Conservation (phyloP, 2,888 invertebrate genomes). For the Luperina nickerlii region DNA sequence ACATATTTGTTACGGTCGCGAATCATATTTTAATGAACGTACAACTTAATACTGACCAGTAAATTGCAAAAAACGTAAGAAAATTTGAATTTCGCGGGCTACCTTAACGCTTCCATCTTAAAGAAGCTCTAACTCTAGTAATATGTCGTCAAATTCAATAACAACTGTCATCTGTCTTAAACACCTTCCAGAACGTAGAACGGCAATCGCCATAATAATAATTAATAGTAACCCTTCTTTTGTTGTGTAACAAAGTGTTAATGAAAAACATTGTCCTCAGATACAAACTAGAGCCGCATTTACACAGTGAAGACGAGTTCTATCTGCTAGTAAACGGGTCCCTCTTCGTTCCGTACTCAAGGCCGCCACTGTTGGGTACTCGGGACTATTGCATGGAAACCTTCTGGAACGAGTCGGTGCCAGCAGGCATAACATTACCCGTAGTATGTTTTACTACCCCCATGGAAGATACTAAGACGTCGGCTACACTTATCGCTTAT, state of each 20-base stretch:
- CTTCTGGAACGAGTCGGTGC: slow-evolving; percentile 85
- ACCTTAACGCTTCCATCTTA: too few species aligned
- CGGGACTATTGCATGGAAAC: slow-evolving; percentile 91
- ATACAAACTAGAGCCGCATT: slow-evolving; percentile 89
- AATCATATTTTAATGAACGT: too few species aligned
- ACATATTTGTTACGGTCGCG: too few species aligned
- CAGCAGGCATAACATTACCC: slow-evolving; percentile 87
- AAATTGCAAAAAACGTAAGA: too few species aligned
- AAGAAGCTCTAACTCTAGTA: neutral
- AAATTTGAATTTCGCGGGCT: too few species aligned
- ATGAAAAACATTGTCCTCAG: slow-evolving; percentile 75
- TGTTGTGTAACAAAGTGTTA: neutral
- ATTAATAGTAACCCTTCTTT: neutral
- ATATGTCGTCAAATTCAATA: neutral
- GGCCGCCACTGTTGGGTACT: slow-evolving; percentile 85
- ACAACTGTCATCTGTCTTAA: neutral
- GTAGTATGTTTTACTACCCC: slow-evolving; percentile 88
- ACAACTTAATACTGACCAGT: too few species aligned
- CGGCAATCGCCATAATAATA: neutral
- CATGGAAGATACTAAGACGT: slow-evolving; percentile 79
- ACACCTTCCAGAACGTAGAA: neutral
- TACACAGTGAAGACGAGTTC: slow-evolving; percentile 87
- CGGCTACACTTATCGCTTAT: slow-evolving; percentile 82
- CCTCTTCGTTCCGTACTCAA: slow-evolving; percentile 87
- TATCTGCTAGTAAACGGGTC: slow-evolving; percentile 91